A percentile compares a stretch with the other conserved stretches of the same genome.
Conservation (phyloP, 23 tunicate genomes). For the Corella eumyota region DNA sequence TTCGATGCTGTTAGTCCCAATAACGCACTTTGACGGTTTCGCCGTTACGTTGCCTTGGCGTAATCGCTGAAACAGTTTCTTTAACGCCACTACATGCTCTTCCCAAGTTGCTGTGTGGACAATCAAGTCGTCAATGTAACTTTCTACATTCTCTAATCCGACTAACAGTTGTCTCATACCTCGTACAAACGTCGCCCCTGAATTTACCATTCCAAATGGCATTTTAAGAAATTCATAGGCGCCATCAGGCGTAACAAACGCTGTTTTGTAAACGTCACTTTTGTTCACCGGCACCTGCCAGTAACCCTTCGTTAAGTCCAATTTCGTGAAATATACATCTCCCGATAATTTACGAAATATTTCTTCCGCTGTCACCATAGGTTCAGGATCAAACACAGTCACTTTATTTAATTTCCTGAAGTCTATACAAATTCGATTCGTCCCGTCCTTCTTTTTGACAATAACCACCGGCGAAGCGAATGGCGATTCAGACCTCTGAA, state of each 20-base stretch:
- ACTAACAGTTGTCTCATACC: too few relatives aligned
- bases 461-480: constrained; percentile 19
- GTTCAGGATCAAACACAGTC: too few relatives aligned
- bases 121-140: constrained; percentile 10
- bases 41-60: too few relatives aligned
- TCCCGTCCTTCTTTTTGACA: constrained; percentile 7
- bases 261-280: constrained; percentile 2
- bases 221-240: too few relatives aligned
- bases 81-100: neutral
- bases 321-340: too few relatives aligned
- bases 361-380: too few relatives aligned
- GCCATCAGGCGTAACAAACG: too few relatives aligned
- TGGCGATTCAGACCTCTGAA: too few relatives aligned
- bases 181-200: neutral
- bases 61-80: too few relatives aligned
- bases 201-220: constrained; percentile 1
- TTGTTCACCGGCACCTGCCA: constrained; percentile 10
- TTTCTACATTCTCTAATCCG: constrained; percentile 3
- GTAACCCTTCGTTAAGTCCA: constrained; percentile 11
- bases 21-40: too few relatives aligned
- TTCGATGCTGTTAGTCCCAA: neutral
- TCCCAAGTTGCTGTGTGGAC: constrained; percentile 16
- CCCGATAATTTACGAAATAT: too few relatives aligned
- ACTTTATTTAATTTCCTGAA: too few relatives aligned
- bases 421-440: constrained; percentile 7